These are phyloP conservation scores for Agriopis aurantiaria DNA, from an alignment of 2,888 invertebrate species.

Conservation along the genomic window DNA sequence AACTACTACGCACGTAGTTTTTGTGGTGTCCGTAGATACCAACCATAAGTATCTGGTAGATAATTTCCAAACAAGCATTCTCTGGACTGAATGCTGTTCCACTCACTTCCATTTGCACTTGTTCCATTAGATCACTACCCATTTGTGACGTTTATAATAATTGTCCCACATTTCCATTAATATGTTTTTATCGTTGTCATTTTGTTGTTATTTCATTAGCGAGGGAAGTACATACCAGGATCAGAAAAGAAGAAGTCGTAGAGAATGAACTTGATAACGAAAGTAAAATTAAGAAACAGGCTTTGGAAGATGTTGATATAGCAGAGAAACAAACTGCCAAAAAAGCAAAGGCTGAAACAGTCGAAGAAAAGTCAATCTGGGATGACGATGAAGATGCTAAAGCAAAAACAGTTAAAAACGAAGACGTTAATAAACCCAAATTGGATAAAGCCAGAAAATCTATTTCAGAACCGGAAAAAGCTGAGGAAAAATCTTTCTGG, in stretches of 20 bases:
- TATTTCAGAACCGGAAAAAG: slow-evolving; percentile 60
- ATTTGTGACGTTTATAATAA: slow-evolving; percentile 71
- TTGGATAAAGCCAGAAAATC: slow-evolving; percentile 55
- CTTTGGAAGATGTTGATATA: slow-evolving; percentile 55
- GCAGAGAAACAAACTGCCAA: slow-evolving; percentile 56
- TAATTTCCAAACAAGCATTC: slow-evolving; percentile 71
- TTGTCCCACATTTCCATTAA: slow-evolving; percentile 55
- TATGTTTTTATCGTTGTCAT: slow-evolving; percentile 44
- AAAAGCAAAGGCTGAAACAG: slow-evolving; percentile 58
- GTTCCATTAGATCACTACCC: slow-evolving; percentile 45
- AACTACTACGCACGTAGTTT: slow-evolving; percentile 73
- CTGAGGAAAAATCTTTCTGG: slow-evolving; percentile 67
- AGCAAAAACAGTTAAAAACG: slow-evolving; percentile 57
- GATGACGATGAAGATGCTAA: slow-evolving; percentile 64
- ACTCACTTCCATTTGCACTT: slow-evolving; percentile 33
- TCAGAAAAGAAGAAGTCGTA: slow-evolving; percentile 77
- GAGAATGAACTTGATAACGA: slow-evolving; percentile 83
- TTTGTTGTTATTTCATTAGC: slow-evolving; percentile 71
- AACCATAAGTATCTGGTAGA: slow-evolving; percentile 68
- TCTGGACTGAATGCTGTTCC: slow-evolving; percentile 74
- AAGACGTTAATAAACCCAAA: slow-evolving; percentile 57
- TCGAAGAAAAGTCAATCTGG: slow-evolving; percentile 68
- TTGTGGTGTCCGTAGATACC: slow-evolving; percentile 70
- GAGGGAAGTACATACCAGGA: slow-evolving; percentile 82
- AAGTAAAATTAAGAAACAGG: slow-evolving; percentile 58